phyloP scores from a whole-genome alignment of 2,797 vertebrate genomes.

The Agapornis canus region DNA sequence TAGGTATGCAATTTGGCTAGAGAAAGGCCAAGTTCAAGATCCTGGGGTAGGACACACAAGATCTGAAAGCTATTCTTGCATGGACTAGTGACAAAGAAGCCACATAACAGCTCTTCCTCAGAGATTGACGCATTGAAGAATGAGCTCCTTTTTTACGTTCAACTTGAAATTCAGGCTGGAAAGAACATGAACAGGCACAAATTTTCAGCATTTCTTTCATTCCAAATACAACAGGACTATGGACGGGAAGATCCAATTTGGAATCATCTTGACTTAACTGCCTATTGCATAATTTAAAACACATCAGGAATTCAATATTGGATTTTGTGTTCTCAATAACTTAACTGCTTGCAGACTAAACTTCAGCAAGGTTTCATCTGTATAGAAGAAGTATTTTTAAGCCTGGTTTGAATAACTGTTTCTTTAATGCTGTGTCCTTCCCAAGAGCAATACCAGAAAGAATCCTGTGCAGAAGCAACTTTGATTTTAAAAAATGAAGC shows the following conservation, averaged over 20 bases:
- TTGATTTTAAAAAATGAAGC: constrained; percentile 12
- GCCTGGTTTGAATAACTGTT: constrained; percentile 18
- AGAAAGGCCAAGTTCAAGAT: background rate
- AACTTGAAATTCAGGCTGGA: background rate
- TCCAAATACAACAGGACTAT: background rate
- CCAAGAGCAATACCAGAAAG: constrained; percentile 54
- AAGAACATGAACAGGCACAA: background rate
- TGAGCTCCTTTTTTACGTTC: background rate
- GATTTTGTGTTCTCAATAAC: background rate
- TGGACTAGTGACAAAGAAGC: background rate
- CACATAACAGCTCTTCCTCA: background rate
- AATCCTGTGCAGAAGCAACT: constrained; percentile 61
- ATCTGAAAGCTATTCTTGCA: background rate
- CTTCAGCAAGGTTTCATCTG: constrained; percentile 23
- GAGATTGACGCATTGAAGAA: background rate
- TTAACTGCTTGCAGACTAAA: constrained; percentile 45
- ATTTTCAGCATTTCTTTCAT: background rate
- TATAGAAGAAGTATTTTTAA: constrained; percentile 42
- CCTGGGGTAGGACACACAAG: background rate
- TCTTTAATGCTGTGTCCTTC: background rate
- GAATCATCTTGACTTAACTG: background rate
- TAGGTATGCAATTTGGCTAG: background rate
- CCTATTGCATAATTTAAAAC: background rate
- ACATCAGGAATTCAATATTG: background rate
- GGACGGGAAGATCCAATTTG: background rate